phyloP scores from a whole-genome alignment of 2,113 vertebrate species.

The Penelope pileata region DNA sequence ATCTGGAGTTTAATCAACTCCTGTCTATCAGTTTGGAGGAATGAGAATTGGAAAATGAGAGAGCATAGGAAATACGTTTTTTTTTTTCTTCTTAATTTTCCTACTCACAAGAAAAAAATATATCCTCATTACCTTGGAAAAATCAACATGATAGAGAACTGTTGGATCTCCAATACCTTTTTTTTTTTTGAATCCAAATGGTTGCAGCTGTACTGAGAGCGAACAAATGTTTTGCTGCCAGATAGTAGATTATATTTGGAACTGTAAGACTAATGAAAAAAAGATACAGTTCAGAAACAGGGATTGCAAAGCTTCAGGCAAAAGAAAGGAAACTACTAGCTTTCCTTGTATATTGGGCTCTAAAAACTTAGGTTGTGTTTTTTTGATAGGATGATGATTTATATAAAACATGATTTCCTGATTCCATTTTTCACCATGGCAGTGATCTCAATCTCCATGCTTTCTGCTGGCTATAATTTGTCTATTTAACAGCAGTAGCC shows the following conservation, averaged over 20 bases:
- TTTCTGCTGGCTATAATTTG: constrained; percentile 46
- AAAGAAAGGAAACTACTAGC: constrained; percentile 13
- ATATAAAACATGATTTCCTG: constrained; percentile 12
- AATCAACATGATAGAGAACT: constrained; percentile 41
- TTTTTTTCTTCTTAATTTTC: not conserved
- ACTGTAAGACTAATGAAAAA: constrained; percentile 60
- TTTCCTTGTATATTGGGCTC: not conserved
- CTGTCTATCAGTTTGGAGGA: not conserved
- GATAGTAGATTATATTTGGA: constrained; percentile 76
- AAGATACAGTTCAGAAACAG: constrained; percentile 64
- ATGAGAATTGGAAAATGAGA: not conserved
- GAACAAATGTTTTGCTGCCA: constrained; percentile 73
- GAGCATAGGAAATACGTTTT: not conserved
- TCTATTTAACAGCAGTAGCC: constrained; percentile 27
- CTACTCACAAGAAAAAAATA: not conserved
- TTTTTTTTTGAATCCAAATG: constrained; percentile 67
- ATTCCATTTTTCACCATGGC: not conserved
- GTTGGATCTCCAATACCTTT: constrained; percentile 43
- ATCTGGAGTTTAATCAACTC: not conserved
- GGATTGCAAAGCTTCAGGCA: constrained; percentile 59
- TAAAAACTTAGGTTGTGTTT: not conserved
- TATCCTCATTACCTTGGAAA: constrained; percentile 44
- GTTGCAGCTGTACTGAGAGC: constrained; percentile 70
- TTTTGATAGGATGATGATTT: constrained; percentile 25
- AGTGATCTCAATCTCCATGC: constrained; percentile 9